Conservation (phyloP, 1,140 invertebrate species). For the Orchesella cincta region DNA sequence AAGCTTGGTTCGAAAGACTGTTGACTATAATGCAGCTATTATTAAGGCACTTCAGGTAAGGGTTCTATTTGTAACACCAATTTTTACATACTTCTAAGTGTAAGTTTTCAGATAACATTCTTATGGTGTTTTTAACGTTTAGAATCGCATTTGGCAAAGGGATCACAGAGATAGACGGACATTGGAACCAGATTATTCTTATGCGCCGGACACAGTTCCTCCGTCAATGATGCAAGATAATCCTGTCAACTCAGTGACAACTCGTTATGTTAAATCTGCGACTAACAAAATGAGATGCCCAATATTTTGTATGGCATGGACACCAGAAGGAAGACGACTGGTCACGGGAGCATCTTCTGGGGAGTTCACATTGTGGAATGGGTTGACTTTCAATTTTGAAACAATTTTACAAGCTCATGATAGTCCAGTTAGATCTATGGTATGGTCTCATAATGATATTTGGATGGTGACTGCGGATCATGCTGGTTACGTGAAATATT, state of each 20-base stretch:
- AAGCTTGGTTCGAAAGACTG: conserved; percentile 94
- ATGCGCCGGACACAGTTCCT: conserved; percentile 55
- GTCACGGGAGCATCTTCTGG: conserved; percentile 98
- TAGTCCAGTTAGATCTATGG: conserved; percentile 95
- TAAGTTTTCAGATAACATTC: too few relatives aligned
- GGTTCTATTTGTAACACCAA: too few relatives aligned
- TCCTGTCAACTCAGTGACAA: conserved; percentile 95
- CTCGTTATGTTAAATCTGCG: conserved; percentile 94
- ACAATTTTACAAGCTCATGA: conserved; percentile 99
- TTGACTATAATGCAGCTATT: conserved; percentile 97
- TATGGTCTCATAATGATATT: conserved; percentile 98
- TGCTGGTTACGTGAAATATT: conserved; percentile 98
- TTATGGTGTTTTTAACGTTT: conserved; percentile 51
- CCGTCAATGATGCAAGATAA: conserved; percentile 65
- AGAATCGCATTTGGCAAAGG: conserved; percentile 90
- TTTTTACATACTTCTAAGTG: too few relatives aligned
- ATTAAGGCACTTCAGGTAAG: conserved; percentile 85
- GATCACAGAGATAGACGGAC: conserved; percentile 82
- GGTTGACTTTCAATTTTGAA: conserved; percentile 99
- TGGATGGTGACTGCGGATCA: conserved; percentile 99
- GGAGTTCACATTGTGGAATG: conserved; percentile 99
- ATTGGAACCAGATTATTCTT: conserved; percentile 88
- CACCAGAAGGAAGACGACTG: conserved; percentile 93
- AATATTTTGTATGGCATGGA: conserved; percentile 98
- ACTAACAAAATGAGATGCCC: conserved; percentile 99